phyloP scores from a whole-genome alignment of 2,113 vertebrate species.

The Lathamus discolor region DNA sequence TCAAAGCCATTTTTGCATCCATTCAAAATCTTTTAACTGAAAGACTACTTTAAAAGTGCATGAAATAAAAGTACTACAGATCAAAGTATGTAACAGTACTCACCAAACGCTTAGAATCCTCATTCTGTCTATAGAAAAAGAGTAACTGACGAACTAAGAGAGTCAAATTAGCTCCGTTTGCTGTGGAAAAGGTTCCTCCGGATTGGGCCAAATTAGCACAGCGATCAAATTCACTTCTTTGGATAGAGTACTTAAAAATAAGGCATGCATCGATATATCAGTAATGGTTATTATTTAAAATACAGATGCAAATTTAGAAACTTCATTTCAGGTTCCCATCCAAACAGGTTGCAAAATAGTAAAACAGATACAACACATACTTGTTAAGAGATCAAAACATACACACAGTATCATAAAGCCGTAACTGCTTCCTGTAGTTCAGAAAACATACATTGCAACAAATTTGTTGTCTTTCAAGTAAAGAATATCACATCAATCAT shows the following conservation, averaged over 20 bases:
- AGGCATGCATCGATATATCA: background rate
- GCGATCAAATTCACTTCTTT: slow-evolving; percentile 89
- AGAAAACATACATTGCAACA: background rate
- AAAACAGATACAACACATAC: background rate
- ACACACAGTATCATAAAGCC: background rate
- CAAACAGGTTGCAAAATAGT: background rate
- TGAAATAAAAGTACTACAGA: background rate
- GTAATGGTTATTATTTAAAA: background rate
- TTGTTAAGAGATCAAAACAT: background rate
- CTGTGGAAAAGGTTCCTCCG: slow-evolving; percentile 70
- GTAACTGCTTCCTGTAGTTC: background rate
- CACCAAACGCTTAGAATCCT: slow-evolving; percentile 93
- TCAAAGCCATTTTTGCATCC: background rate
- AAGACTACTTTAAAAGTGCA: background rate
- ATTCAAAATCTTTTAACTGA: background rate
- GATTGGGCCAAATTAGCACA: slow-evolving; percentile 78
- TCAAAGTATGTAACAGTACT: slow-evolving; percentile 25
- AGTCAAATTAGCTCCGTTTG: slow-evolving; percentile 79
- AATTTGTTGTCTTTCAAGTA: background rate
- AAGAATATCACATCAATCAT: background rate
- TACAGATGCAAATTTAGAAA: background rate
- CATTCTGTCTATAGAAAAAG: slow-evolving; percentile 93
- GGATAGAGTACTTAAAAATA: slow-evolving; percentile 82
- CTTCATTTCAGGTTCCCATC: background rate
- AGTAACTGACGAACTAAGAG: slow-evolving; percentile 90